These are phyloP conservation scores for Phenganax marumi DNA, from an alignment of 92 coral and sea anemone species.

Conservation along the genomic window DNA sequence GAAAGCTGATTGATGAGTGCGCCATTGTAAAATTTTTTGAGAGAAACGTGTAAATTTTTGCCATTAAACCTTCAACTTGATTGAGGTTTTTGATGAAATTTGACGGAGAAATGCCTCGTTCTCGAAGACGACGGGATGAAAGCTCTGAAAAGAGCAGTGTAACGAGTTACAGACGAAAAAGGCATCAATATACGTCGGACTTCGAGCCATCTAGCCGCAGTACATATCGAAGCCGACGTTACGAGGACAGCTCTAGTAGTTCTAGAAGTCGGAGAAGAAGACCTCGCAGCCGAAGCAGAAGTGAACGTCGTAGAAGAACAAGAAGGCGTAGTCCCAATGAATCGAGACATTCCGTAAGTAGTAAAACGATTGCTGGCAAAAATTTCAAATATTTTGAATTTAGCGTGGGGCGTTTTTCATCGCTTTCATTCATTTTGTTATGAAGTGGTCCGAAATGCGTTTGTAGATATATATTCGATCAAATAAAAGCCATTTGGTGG, in stretches of 20 bases:
- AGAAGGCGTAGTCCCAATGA: slow-evolving; percentile 3
- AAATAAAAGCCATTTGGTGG: too few species aligned
- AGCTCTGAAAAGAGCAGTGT: slow-evolving; percentile 33
- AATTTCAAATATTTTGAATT: background rate
- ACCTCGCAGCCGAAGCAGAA: slow-evolving; percentile 63
- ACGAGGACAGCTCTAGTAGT: slow-evolving; percentile 51
- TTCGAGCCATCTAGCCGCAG: slow-evolving; percentile 68
- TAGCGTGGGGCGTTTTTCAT: too few species aligned
- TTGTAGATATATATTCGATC: too few species aligned
- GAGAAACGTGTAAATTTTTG: background rate
- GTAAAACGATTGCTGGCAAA: background rate
- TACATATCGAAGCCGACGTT: slow-evolving; percentile 61
- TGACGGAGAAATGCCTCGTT: slow-evolving; percentile 35
- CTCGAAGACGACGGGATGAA: slow-evolving; percentile 27
- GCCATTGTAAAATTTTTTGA: slow-evolving; percentile 2
- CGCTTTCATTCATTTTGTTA: too few species aligned
- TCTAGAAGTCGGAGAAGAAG: slow-evolving; percentile 62
- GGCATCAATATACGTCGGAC: slow-evolving; percentile 19
- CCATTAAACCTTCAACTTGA: background rate
- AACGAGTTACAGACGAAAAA: slow-evolving; percentile 10
- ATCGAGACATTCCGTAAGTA: slow-evolving; percentile 33
- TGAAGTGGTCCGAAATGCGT: too few species aligned
- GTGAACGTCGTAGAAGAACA: slow-evolving; percentile 62
- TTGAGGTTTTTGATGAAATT: slow-evolving; percentile 19
- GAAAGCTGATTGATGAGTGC: background rate